phyloP scores from a whole-genome alignment of 2,113 vertebrate species.

The Tetraodon nigroviridis region DNA sequence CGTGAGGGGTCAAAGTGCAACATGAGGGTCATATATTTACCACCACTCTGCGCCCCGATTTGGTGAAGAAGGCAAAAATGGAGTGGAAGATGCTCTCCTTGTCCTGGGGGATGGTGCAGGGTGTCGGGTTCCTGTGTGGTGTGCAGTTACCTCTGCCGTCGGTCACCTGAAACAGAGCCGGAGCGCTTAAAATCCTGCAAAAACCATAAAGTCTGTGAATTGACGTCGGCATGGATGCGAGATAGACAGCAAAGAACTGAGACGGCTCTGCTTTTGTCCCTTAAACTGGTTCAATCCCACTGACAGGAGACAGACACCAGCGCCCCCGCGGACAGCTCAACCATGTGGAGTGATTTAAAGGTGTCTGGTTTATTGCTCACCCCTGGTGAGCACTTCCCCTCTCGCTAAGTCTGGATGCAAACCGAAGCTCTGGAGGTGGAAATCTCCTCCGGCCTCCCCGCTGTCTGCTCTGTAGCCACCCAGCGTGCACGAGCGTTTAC shows the following conservation, averaged over 20 bases:
- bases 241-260: conserved; percentile 15
- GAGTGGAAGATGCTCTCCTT: conserved; percentile 94
- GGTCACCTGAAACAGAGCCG: conserved; percentile 75
- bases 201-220: background rate
- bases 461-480: conserved; percentile 55
- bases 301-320: conserved; percentile 55
- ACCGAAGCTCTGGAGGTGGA: conserved; percentile 38
- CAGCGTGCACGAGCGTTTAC: conserved; percentile 46
- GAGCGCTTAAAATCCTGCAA: background rate
- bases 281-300: conserved; percentile 24
- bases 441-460: conserved; percentile 45
- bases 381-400: conserved; percentile 59
- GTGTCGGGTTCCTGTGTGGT: conserved; percentile 82
- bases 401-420: conserved; percentile 39
- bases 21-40: conserved; percentile 70
- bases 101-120: conserved; percentile 88
- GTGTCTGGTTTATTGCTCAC: conserved; percentile 49
- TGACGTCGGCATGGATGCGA: too few relatives aligned
- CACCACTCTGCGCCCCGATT: conserved; percentile 94
- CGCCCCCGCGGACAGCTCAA: conserved; percentile 54
- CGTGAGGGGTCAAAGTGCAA: conserved; percentile 34
- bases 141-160: conserved; percentile 89
- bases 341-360: conserved; percentile 76
- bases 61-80: conserved; percentile 96
- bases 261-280: conserved; percentile 29